Evolutionary conservation across 2,888 invertebrate species (phyloP), one percentile per base, ranked within the genome.

Genomic region (Adelphocoris suturalis): DNA sequence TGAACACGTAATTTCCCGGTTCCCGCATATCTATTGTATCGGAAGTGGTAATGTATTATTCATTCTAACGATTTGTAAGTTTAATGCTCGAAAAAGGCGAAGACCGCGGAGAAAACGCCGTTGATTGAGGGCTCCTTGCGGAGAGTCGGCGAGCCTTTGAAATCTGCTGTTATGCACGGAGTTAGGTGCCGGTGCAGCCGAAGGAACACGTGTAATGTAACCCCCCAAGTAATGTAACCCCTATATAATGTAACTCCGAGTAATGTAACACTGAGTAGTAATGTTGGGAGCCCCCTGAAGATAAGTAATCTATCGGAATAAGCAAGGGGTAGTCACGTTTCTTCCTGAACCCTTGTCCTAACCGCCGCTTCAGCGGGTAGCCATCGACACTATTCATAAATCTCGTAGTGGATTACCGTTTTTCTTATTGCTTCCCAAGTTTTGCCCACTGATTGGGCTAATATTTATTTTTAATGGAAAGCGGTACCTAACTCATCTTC

Each of bases 21-120:
- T 23, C 19, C n/a, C n/a, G n/a, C 19, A 12, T 14, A 28, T 23
- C 52, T 14, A 11, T 78, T 47, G 82, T 19, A 82, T 82, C 9
- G 23, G 23, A 82, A 80, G 1, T 80, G 7, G 37, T 37, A 37
- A 52, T 82, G 82, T 82, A 52, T 82, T 82, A 82, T 82, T 82
- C 82, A 82, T 82, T 82, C 52, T 3, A 68, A 46, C 52, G 52
- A 82, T 82, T 82, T 52, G 82, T 52, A 52, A 82, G 47, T 82
- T 47, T 48, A 52, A 82, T 52, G 82, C 52, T 81, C 14, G 14
- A 11, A 78, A 76, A 78, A 82, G 82, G 48, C 47, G 9, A n/a
- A 3, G 52, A 14, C 52, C 82, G 27, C 82, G 23, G 82, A 52
- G 82, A 82, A 52, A 48, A 47, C 23, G 68, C 68, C 82, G 19